Percentiles rank a stretch among this genome's conserved stretches.
Conservation (phyloP, 2,113 vertebrate genomes). For the Aegypius monachus region DNA sequence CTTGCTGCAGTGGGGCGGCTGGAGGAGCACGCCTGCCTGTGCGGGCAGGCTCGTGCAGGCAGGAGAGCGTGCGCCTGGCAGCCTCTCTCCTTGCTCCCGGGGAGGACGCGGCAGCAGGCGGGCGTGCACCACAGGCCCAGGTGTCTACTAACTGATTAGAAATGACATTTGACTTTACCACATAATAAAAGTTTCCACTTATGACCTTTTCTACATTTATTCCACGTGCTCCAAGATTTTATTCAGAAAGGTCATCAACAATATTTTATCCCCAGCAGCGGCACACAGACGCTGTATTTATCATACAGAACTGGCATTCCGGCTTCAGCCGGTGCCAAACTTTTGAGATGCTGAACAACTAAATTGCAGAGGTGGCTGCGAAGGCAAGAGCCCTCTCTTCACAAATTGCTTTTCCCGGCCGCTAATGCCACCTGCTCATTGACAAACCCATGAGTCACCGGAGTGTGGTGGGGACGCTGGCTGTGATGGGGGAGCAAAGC, state of each 20-base stretch:
- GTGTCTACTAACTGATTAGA: conserved; percentile 68
- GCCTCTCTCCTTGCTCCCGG: neutral
- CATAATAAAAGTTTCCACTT: conserved; percentile 38
- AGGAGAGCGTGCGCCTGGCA: neutral
- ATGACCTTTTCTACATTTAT: conserved; percentile 81
- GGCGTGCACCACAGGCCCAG: neutral
- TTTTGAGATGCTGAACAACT: neutral
- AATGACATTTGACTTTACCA: conserved; percentile 63
- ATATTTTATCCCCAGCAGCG: conserved; percentile 53
- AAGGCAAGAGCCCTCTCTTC: neutral
- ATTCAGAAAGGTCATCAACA: conserved; percentile 79
- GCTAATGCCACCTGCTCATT: rapidly evolving
- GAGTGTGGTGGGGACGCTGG: rapidly evolving
- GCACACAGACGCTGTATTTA: neutral
- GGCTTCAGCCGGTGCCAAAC: neutral
- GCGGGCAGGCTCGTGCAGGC: neutral
- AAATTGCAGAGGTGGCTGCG: neutral
- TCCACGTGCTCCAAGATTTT: conserved; percentile 77
- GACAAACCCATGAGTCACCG: neutral
- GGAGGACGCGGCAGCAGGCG: neutral
- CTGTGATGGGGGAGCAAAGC: neutral
- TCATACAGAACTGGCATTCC: neutral
- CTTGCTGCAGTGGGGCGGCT: neutral
- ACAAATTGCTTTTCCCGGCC: neutral
- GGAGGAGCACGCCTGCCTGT: neutral